Conservation (phyloP, 1,140 invertebrate species). For the Phenacoccus solenopsis region DNA sequence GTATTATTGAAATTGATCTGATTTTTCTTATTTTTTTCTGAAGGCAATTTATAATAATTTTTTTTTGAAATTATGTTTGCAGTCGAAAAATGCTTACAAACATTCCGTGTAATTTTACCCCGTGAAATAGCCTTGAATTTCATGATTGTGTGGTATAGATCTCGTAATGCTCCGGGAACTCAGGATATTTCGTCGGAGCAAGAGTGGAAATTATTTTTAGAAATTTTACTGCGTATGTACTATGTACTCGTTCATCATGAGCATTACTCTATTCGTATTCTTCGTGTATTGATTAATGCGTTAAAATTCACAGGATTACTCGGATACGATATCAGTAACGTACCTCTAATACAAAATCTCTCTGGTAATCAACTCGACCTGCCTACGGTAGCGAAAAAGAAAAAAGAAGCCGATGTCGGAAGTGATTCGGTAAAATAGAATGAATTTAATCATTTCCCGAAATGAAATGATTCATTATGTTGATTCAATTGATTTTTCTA, state of each 20-base stretch:
- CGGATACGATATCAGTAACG: neutral
- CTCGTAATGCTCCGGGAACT: slow-evolving; percentile 71
- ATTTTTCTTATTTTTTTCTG: neutral
- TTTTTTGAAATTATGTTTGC: slow-evolving; percentile 16
- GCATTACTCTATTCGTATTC: neutral
- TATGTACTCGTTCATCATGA: neutral
- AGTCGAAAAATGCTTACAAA: slow-evolving; percentile 53
- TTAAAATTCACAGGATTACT: neutral
- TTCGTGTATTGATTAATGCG: neutral
- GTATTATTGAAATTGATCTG: neutral
- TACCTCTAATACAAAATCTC: neutral
- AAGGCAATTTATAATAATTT: slow-evolving; percentile 4
- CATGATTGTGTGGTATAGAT: slow-evolving; percentile 72
- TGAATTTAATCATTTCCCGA: neutral
- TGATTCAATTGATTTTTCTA: slow-evolving; percentile 24
- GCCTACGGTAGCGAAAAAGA: neutral
- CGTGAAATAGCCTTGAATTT: slow-evolving; percentile 60
- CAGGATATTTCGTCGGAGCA: slow-evolving; percentile 58
- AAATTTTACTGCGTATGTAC: slow-evolving; percentile 25
- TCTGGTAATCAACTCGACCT: neutral
- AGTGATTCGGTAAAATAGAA: slow-evolving; percentile 3
- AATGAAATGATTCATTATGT: neutral
- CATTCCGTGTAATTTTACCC: slow-evolving; percentile 58
- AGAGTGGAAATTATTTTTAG: slow-evolving; percentile 71
- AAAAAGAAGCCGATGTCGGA: neutral